Evolutionary conservation across 2,113 vertebrate species (phyloP), one percentile per base, ranked within the genome.

Genomic region (Sorex fumeus): DNA sequence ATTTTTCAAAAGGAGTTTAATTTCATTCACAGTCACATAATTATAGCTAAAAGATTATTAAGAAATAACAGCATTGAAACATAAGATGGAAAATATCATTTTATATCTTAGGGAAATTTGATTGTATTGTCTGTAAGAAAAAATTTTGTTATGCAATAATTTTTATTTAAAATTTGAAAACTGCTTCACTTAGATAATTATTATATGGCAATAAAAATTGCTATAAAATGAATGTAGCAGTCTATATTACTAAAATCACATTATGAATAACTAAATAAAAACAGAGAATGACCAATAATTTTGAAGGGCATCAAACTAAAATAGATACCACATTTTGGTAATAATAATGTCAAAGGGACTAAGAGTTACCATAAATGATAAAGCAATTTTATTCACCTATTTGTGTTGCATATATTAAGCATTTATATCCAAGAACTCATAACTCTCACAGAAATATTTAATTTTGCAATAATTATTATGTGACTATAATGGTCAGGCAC

Each of bases 391-490:
- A 78, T 76, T 64, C 21, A 60, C 28, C 9, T 15, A 53, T 77
- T 88, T 90, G 45, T 70, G 13, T 57, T 88, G 53, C 23, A 15
- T 66, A 80, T 90, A 93, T 72, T 75, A 93, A 66, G 18, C 23
- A 87, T 71, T 80, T 87, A 78, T 12, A 67, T 40, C 19, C 60
- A 93, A 43, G 28, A 89, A 76, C 3, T 53, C 16, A n/a, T 32
- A 79, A 18, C 10, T 77, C 27, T 27, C 28, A 34, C 27, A 87
- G 36, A 91, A 40, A 78, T 45, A 91, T 43, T 40, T 60, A 30
- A 64, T 67, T 76, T 72, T 90, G 12, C 53, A 71, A 43, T 91
- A 86, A 93, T 91, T 92, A 78, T n/a, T 87, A 13, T 47, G 19
- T 84, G 45, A 23, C 79, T 87, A 86, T 81, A 43, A 91, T 82